Evolutionary conservation across 2,888 invertebrate species (phyloP), one percentile per base, ranked within the genome.

Genomic region (Ashinkailepas kermadecensis): DNA sequence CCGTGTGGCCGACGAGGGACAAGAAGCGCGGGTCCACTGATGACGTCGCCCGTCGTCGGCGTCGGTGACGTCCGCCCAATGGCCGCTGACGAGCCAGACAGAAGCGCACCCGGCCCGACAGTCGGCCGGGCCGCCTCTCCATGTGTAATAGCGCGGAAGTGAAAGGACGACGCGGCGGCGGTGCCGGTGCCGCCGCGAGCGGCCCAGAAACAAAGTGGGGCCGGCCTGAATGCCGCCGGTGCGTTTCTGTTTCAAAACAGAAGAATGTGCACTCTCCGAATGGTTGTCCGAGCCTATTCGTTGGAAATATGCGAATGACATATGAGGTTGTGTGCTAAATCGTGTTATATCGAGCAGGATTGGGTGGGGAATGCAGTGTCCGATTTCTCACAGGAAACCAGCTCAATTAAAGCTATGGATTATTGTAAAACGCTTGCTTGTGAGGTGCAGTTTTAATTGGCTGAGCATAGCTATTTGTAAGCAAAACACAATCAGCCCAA

Each of bases 141-240:
- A 12, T 39, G 70, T 12, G 70, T 70, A 70, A 70, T 70, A 39
- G 70, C 70, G 70, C 70, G 70, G 70, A 70, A 70, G 39, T 12
- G 70, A 39, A 25, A 18, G 70, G 39, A 70, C 39, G 39, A 70
- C 39, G 15, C 15, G 70, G 39, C 70, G 39, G 39, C 70, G 70
- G 13, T 64, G n/a, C 64, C 39, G 39, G 39, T n/a, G 64, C n/a
- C 21, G n/a, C 64, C 21, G 18, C n/a, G 64, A 21, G 64, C 64
- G 64, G 21, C 64, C 64, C 21, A 13, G 62, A 18, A 13, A 62
- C 15, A 13, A 13, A 62, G 62, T 18, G 18, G 62, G 13, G 15
- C 64, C n/a, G 64, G 9, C 9, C 64, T 64, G 64, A 64, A 64
- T 64, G n/a, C 64, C 62, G 62, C 15, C 62, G 18, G 15, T 18